Evolutionary conservation across 2,113 vertebrate genomes (phyloP), one percentile per base, ranked within the genome.

Genomic region (Chaenogobius annularis): DNA sequence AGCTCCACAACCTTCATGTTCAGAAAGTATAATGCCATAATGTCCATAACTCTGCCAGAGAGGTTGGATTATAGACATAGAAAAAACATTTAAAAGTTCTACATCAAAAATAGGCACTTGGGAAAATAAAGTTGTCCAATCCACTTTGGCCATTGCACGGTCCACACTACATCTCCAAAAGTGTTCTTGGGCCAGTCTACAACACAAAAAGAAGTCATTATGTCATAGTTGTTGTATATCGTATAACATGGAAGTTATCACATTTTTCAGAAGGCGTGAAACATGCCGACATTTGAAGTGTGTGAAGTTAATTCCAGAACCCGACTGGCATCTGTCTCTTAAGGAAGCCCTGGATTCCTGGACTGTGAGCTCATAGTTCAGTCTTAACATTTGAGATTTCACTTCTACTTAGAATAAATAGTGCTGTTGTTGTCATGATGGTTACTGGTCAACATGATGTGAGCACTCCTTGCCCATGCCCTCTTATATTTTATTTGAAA

Each of bases 281-380:
- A 63, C 15, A 63, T 20, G 35, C 20, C 35, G 64, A 54, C 58
- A 65, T 5, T 62, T 54, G 4, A 4, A 22, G 6, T 43, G 40
- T 40, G 61, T 63, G 35, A 63, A 70, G 5, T 52, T 40, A 56
- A 31, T n/a, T 40, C 0, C 59, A 15, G 31, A 72, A 50, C 31
- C 35, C 40, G 61, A 63, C 61, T 63, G 61, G 35, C 61, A 43
- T 54, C 50, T 31, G 47, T 48, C 19, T 66, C 68, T 70, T 54
- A 65, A 70, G 74, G 63, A 77, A 81, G 22, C 71, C 48, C 17
- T 69, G 66, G 80, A 75, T 85, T 81, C 84, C 31, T 86, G 87
- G 87, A 85, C 87, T 85, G 85, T 92, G 91, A 89, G 85, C 86
- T 89, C 87, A 91, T 72, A 17, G 72, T 71, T 69, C 72, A 87